Base-by-base conservation (phyloP, 2,113 vertebrate species). In the Ceyx cyanopectus region DNA sequence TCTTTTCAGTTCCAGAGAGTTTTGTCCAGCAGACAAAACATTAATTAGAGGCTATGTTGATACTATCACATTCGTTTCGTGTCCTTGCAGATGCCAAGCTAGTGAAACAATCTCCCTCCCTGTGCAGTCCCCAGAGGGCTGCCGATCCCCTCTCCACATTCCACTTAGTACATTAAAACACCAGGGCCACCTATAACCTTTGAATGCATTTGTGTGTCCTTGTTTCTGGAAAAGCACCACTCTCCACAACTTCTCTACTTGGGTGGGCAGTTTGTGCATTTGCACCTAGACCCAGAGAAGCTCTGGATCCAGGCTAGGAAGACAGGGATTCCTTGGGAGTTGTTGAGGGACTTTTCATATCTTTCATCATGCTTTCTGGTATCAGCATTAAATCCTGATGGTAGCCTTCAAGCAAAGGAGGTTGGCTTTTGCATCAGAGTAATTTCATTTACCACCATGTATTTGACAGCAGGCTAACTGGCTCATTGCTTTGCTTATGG, bases 61-160 rank as follows among this genome's bases (percentile, higher is more conserved):
- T 93, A 23, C 29, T 73, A 85, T 89, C 94, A 70, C 16, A 29
- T 43, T 90, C 63, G 85, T 87, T 95, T 94, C 67, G 22, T 81
- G 54, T 79, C 62, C 74, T 79, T 87, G 54, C 70, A 92, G 58
- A 87, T 61, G 58, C 45, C 58, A 58, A 73, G 62, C 0, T 3
- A 62, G 54, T 43, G 62, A 73, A 91, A 90, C 27, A 79, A 37
- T 30, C 20, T 76, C 62, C 24, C 30, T 30, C 41, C 56, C 81
- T 72, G 34, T n/a, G 20, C 66, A 76, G 41, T 73, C n/a, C 37
- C 69, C 81, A 79, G 69, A 73, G 81, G 41, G 73, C 74, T 90
- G 84, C 30, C 0, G 0, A 56, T 85, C 78, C 30, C 45, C 30
- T 80, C 61, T 92, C 32, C 27, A 23, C 50, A 80, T 94, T 92